Conservation (phyloP, 2,113 vertebrate species). For the Menura novaehollandiae region DNA sequence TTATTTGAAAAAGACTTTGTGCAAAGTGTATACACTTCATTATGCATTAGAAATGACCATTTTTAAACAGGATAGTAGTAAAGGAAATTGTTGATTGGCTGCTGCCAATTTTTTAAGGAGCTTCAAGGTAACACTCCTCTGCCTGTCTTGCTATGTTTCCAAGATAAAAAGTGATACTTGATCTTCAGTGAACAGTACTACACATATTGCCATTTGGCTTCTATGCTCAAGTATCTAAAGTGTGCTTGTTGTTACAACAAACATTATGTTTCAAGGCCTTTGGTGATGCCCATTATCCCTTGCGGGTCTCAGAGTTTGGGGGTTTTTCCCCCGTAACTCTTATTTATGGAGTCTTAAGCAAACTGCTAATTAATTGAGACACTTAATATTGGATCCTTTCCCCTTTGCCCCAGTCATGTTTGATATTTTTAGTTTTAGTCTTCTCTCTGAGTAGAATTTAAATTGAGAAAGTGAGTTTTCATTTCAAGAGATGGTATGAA, state of each 20-base stretch:
- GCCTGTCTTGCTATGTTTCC: not conserved
- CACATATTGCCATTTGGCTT: not conserved
- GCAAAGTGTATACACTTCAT: not conserved
- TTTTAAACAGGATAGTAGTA: not conserved
- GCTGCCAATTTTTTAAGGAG: not conserved
- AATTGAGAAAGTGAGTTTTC: not conserved
- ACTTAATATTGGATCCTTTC: not conserved
- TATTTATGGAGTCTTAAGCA: not conserved
- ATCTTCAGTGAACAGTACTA: not conserved
- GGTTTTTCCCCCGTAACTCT: rapidly evolving
- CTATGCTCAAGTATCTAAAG: not conserved
- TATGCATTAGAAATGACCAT: not conserved
- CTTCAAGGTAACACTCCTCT: not conserved
- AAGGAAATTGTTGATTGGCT: not conserved
- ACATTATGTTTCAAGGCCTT: not conserved
- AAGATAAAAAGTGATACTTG: not conserved
- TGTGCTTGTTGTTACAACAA: not conserved
- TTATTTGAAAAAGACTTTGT: not conserved
- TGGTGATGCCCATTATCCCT: not conserved
- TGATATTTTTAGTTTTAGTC: not conserved
- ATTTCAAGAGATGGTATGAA: not conserved
- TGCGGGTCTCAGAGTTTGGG: not conserved
- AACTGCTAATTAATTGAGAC: not conserved
- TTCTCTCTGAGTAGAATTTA: not conserved
- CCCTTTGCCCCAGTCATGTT: not conserved